Evolutionary conservation across 2,888 invertebrate species (phyloP).

Genomic region (Monoplex corrugatus): DNA sequence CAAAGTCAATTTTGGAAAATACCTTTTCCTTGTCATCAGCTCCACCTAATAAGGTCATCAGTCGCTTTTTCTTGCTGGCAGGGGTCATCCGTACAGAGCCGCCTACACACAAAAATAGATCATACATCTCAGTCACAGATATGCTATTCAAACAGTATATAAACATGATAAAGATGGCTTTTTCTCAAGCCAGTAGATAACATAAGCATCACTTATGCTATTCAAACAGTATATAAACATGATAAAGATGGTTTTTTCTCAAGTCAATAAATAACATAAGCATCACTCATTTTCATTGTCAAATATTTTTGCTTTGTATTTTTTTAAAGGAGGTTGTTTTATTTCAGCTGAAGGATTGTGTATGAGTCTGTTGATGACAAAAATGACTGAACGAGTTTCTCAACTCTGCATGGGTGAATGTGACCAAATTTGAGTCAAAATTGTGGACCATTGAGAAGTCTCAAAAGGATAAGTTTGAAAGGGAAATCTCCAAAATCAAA

Average conservation of each 20-base stretch:
- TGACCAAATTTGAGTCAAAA: too few species aligned
- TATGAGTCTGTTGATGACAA: too few species aligned
- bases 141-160: not conserved
- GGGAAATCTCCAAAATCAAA: too few species aligned
- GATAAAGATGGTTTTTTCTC: too few species aligned
- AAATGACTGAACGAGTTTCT: too few species aligned
- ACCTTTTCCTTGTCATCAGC: constrained; percentile 63
- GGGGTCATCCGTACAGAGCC: constrained; percentile 67
- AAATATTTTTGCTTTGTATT: not conserved
- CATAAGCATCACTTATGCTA: not conserved
- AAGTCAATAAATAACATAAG: not conserved
- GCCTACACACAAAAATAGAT: constrained; percentile 58
- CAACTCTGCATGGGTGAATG: too few species aligned
- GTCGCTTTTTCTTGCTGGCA: constrained; percentile 63
- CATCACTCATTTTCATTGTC: not conserved
- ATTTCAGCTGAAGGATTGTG: too few species aligned
- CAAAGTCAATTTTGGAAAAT: not conserved
- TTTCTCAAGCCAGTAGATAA: too few species aligned
- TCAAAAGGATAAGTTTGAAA: too few species aligned
- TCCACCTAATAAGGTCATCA: constrained; percentile 63
- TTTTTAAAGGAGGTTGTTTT: too few species aligned
- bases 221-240: not conserved
- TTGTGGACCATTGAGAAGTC: too few species aligned
- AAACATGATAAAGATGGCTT: not conserved
- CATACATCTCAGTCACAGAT: not conserved